These are phyloP conservation scores for Cryptoblepharus egeriae DNA, from an alignment of 2,797 vertebrate species.

Conservation along the genomic window DNA sequence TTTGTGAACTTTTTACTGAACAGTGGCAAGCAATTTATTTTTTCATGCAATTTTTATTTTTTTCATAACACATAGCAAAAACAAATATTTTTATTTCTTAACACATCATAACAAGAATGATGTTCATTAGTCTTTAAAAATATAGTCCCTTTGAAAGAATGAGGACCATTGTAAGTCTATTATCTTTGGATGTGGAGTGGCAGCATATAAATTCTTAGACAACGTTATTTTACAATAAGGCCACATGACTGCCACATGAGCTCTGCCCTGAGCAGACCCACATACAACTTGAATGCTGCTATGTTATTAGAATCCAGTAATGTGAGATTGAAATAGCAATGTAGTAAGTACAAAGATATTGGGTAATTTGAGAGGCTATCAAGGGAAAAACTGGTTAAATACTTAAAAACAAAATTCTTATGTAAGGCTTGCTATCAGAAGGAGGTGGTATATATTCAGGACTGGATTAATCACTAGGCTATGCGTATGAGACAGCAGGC, in stretches of 20 bases:
- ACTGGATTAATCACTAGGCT: not conserved
- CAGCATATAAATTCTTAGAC: no score
- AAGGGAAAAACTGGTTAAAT: not conserved
- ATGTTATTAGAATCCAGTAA: not conserved
- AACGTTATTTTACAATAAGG: not conserved
- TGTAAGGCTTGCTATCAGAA: not conserved
- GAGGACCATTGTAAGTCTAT: no score
- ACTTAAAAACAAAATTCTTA: not conserved
- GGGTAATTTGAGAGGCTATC: not conserved
- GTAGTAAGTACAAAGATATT: conserved; percentile 2
- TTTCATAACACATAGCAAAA: no score
- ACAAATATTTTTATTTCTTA: no score
- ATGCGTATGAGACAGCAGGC: not conserved
- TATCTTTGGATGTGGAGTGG: no score
- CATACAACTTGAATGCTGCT: conserved; percentile 5
- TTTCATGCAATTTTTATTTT: no score
- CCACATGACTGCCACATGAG: not conserved
- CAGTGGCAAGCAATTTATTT: no score
- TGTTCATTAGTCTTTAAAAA: no score
- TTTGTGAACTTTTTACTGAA: no score
- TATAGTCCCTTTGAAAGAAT: no score
- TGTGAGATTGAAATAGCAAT: not conserved
- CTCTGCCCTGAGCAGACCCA: not conserved
- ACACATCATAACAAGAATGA: no score
- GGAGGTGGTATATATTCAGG: not conserved